phyloP scores from a whole-genome alignment of 1,140 invertebrate species.

The Solen grandis region DNA sequence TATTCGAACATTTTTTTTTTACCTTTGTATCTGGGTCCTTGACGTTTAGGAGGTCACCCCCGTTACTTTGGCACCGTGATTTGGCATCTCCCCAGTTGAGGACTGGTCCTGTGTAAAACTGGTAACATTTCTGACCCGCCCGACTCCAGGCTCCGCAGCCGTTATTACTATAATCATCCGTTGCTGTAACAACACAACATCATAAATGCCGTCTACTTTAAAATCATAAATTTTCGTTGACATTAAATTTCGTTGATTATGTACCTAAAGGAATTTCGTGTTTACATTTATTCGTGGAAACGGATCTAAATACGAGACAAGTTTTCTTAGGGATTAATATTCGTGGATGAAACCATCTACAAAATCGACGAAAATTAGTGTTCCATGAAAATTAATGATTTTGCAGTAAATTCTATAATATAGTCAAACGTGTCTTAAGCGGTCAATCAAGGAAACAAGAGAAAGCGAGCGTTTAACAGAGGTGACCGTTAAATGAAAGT shows the following conservation, averaged over 20 bases:
- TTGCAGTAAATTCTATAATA: neutral
- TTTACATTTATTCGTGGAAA: too few species aligned
- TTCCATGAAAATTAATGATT: too few species aligned
- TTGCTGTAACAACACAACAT: neutral
- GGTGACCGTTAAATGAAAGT: too few species aligned
- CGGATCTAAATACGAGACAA: too few species aligned
- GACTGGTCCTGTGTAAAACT: conserved; percentile 16
- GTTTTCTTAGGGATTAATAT: too few species aligned
- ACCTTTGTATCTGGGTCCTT: conserved; percentile 34
- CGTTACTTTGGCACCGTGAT: neutral
- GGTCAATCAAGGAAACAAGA: too few species aligned
- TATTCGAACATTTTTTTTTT: neutral
- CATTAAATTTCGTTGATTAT: too few species aligned
- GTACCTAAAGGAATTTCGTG: too few species aligned
- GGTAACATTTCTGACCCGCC: conserved; percentile 14
- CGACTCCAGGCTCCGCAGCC: conserved; percentile 43
- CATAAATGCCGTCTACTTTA: conserved; percentile 2
- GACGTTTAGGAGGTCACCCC: conserved; percentile 37
- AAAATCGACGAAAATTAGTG: too few species aligned
- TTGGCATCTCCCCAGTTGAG: conserved; percentile 24
- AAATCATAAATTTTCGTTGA: too few species aligned
- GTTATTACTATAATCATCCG: conserved; percentile 3
- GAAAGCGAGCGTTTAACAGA: too few species aligned
- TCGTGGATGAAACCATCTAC: too few species aligned
- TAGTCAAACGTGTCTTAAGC: neutral